Evolutionary conservation across 2,888 invertebrate genomes (phyloP), one percentile per base, ranked within the genome.

Genomic region (Andricus quercusramuli): DNA sequence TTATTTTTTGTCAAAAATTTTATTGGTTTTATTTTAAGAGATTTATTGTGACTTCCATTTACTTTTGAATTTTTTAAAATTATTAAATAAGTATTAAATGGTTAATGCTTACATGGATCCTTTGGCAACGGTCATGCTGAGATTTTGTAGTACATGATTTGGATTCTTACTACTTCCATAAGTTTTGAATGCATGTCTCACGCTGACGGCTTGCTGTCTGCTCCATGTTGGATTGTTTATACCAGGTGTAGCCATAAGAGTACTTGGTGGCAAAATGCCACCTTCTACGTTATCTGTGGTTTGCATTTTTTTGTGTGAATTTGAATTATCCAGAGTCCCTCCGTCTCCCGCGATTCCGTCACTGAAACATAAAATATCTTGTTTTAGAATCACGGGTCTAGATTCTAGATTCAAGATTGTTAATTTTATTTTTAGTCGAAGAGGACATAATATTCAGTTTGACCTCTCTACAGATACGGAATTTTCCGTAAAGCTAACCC

Each of bases 41-140:
- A 64, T 17, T 29, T 29, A 15, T 64, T 64, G 17, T 13, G 29
- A 6, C 13, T 64, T 62, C 13, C 13, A 29, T 6, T 25, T 17
- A 22, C 0, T 15, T 29, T 64, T 29, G 6, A 64, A 17, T 6
- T 64, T 25, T 37, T 37, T 68, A 17, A 29, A 29, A 64, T 29
- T 8, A 64, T 22, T 1, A 59, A 8, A 22, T 22, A 13, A 13
- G 22, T 59, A 59, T 59, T 22, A 22, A 59, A 22, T 17, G 3
- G 20, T 82, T 85, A 84, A 32, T 89, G 96, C 97, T 97, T 93
- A 98, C 98, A 98, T 98, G 85, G 98, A 97, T 89, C 98, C 98
- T 93, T 97, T 97, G 87, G 96, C 97, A 83, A 98, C 98, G 80
- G 98, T 98, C 97, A 98, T 97, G 93, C 97, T 97, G 84, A 98